Conservation (phyloP, 2,888 invertebrate genomes). For the Sphaeridia pumilis region DNA sequence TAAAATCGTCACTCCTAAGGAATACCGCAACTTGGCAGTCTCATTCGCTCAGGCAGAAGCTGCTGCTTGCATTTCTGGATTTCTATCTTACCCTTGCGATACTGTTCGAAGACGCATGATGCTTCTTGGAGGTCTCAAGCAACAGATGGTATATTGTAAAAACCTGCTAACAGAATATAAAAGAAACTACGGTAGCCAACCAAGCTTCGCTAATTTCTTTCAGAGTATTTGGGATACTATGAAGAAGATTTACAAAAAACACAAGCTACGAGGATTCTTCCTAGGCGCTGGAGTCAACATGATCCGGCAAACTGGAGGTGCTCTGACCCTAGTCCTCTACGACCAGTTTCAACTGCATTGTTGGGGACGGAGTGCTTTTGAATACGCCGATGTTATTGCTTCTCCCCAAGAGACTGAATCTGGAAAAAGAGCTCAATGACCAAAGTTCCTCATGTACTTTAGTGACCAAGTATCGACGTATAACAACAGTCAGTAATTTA, state of each 20-base stretch:
- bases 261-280: constrained; percentile 23
- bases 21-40: constrained; percentile 7
- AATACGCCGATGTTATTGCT: too few relatives aligned
- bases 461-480: too few relatives aligned
- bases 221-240: constrained; percentile 16
- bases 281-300: constrained; percentile 19
- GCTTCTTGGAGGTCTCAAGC: constrained; percentile 9
- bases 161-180: too few relatives aligned
- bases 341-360: constrained; percentile 15
- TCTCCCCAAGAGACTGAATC: neutral
- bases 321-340: constrained; percentile 21
- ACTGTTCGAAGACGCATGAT: constrained; percentile 26
- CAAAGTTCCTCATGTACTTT: too few relatives aligned
- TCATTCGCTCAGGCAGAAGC: constrained; percentile 22
- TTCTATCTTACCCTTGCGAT: constrained; percentile 24
- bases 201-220: too few relatives aligned
- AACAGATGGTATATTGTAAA: neutral
- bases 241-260: constrained; percentile 12
- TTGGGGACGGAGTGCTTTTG: neutral
- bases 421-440: too few relatives aligned
- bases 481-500: too few relatives aligned
- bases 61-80: constrained; percentile 16
- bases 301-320: constrained; percentile 22
- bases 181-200: too few relatives aligned
- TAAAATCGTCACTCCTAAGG: constrained; percentile 10